These are phyloP conservation scores for Melieria crassipennis DNA, from an alignment of 2,888 invertebrate species.

Conservation along the genomic window DNA sequence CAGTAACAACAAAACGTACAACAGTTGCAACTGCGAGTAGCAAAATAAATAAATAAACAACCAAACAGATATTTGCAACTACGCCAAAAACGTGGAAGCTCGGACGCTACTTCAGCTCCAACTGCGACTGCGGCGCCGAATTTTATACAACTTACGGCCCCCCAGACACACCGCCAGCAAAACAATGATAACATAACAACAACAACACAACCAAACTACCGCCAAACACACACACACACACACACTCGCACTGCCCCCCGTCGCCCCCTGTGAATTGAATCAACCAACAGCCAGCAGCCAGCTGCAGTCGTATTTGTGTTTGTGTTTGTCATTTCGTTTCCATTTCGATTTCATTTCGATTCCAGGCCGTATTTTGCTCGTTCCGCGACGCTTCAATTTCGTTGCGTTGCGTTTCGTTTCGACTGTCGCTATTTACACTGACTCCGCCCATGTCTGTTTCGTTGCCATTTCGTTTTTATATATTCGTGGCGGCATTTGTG, in stretches of 20 bases:
- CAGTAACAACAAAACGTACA: slow-evolving; percentile 7
- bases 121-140: neutral
- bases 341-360: slow-evolving; percentile 44
- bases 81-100: too few relatives aligned
- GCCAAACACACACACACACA: neutral
- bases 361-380: slow-evolving; percentile 33
- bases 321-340: slow-evolving; percentile 45
- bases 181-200: neutral
- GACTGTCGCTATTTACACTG: neutral
- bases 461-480: slow-evolving; percentile 17
- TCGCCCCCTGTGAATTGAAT: too few relatives aligned
- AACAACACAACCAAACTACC: too few relatives aligned
- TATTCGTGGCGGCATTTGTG: neutral
- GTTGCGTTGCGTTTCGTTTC: slow-evolving; percentile 10
- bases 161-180: neutral
- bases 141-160: neutral
- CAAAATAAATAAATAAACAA: slow-evolving; percentile 20
- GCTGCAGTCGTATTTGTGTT: slow-evolving; percentile 47
- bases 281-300: too few relatives aligned
- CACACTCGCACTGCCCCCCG: slow-evolving; percentile 9
- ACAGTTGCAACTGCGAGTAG: neutral
- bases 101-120: too few relatives aligned
- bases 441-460: slow-evolving; percentile 21
- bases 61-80: too few relatives aligned
- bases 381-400: slow-evolving; percentile 16